Conservation (phyloP, 1,140 invertebrate genomes). For the Temnothorax nylanderi region DNA sequence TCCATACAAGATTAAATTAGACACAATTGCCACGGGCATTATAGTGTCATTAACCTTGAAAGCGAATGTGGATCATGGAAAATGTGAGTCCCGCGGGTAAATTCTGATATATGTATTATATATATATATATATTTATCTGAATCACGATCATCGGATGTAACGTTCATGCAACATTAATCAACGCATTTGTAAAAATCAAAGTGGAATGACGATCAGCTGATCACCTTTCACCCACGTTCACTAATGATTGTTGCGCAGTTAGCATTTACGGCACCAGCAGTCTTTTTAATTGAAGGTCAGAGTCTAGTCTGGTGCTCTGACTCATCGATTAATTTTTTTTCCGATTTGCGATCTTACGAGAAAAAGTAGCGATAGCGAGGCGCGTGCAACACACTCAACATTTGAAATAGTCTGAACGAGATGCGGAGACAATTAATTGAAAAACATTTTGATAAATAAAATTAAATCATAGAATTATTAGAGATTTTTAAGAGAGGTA, state of each 20-base stretch:
- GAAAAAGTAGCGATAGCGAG: neutral
- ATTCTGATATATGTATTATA: neutral
- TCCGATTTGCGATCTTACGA: neutral
- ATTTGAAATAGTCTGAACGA: neutral
- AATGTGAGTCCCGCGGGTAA: neutral
- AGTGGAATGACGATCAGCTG: slow-evolving; percentile 35
- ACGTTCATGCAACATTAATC: neutral
- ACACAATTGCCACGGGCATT: neutral
- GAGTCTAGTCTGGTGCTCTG: neutral
- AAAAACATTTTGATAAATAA: neutral
- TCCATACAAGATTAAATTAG: neutral
- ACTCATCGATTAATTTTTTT: slow-evolving; percentile 12
- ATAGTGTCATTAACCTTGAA: slow-evolving; percentile 5
- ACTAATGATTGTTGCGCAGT: neutral
- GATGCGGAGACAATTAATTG: neutral
- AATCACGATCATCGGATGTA: neutral
- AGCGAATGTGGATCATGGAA: slow-evolving; percentile 36
- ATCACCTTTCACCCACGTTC: slow-evolving; percentile 56
- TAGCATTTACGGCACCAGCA: neutral
- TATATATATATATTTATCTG: neutral
- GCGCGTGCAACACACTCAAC: neutral
- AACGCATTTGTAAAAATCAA: slow-evolving; percentile 14
- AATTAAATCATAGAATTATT: neutral
- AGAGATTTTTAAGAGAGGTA: neutral
- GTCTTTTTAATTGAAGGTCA: slow-evolving; percentile 27